Percentiles rank a stretch among this genome's conserved stretches.
phyloP scores from a whole-genome alignment of 1,140 invertebrate genomes.

The silkworm (Bombyx mori) region ASM3026992v2 NC_085109.1:15246001-15246500 shows the following conservation, averaged over 20 bases:
- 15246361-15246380: slow-evolving; percentile 74
- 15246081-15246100: slow-evolving; percentile 85
- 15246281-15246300: slow-evolving; percentile 29
- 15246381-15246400: slow-evolving; percentile 72
- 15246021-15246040: slow-evolving; percentile 85
- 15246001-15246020: not conserved
- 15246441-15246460: too few species aligned
- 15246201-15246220: slow-evolving; percentile 71
- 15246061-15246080: slow-evolving; percentile 86
- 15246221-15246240: slow-evolving; percentile 83
- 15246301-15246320: slow-evolving; percentile 10
- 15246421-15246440: not conserved
- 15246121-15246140: slow-evolving; percentile 73
- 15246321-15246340: slow-evolving; percentile 63
- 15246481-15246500: too few species aligned
- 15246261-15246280: slow-evolving; percentile 22
- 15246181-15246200: slow-evolving; percentile 81
- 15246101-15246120: slow-evolving; percentile 81
- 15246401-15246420: slow-evolving; percentile 71
- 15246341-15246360: slow-evolving; percentile 82
- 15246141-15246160: slow-evolving; percentile 70
- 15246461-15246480: too few species aligned
- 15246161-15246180: slow-evolving; percentile 72
- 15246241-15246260: slow-evolving; percentile 71
- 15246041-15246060: slow-evolving; percentile 84